phyloP scores from a whole-genome alignment of 1,140 invertebrate genomes.

The Gryon sp. region DNA sequence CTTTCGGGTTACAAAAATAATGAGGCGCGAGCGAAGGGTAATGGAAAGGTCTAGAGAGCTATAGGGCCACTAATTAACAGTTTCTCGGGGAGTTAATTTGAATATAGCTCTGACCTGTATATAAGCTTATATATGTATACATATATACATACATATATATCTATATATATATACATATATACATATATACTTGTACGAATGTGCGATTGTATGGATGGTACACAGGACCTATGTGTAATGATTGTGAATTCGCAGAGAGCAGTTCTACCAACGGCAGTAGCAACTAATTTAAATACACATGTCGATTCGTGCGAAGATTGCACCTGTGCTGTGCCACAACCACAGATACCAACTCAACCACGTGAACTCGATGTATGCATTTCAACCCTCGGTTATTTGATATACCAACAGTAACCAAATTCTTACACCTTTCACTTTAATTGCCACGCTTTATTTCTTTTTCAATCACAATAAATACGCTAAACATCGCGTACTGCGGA shows the following conservation, averaged over 20 bases:
- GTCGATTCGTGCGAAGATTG: conserved; percentile 78
- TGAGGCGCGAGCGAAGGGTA: conserved; percentile 68
- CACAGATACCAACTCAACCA: conserved; percentile 51
- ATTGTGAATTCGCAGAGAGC: conserved; percentile 48
- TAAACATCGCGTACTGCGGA: too few relatives aligned
- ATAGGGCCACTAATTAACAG: conserved; percentile 75
- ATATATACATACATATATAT: conserved; percentile 30
- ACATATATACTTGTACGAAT: conserved; percentile 16
- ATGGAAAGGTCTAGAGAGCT: conserved; percentile 68
- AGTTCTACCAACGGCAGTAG: conserved; percentile 70
- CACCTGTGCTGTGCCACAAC: conserved; percentile 67
- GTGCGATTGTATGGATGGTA: conserved; percentile 1
- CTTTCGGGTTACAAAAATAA: conserved; percentile 61
- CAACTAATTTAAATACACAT: conserved; percentile 80
- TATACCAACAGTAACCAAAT: too few relatives aligned
- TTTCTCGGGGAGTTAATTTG: conserved; percentile 74
- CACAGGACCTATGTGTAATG: conserved; percentile 43
- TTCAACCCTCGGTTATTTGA: conserved; percentile 10
- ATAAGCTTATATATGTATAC: conserved; percentile 28
- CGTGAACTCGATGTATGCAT: conserved; percentile 33
- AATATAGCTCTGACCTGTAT: conserved; percentile 70
- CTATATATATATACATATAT: conserved; percentile 44
- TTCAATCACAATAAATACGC: too few relatives aligned
- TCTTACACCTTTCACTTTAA: too few relatives aligned
- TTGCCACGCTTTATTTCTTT: too few relatives aligned